Percentiles rank a stretch among this genome's conserved stretches.
These are phyloP conservation scores for Cephus cinctus DNA, from an alignment of 1,140 invertebrate genomes.

Conservation along the genomic window DNA sequence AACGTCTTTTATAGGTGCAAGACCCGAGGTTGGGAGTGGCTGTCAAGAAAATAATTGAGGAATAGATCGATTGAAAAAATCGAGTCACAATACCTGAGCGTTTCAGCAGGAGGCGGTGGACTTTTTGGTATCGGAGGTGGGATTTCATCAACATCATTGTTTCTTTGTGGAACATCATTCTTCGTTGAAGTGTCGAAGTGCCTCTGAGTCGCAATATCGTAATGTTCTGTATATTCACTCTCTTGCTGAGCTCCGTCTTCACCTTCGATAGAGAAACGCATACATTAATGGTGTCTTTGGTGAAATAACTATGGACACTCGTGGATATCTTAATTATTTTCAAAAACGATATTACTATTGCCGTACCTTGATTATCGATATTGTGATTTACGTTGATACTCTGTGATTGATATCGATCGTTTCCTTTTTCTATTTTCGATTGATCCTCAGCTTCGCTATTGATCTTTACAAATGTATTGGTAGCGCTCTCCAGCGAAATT, in stretches of 20 bases:
- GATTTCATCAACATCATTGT: slow-evolving; percentile 12
- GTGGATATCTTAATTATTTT: too few species aligned
- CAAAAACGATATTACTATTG: background rate
- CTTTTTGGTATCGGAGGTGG: slow-evolving; percentile 16
- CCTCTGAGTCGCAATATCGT: slow-evolving; percentile 59
- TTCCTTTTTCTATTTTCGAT: background rate
- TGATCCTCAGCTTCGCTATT: background rate
- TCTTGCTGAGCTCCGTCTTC: slow-evolving; percentile 58
- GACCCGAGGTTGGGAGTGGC: too few species aligned
- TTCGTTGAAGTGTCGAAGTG: slow-evolving; percentile 57
- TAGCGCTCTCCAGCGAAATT: background rate
- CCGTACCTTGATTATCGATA: background rate
- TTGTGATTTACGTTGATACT: background rate
- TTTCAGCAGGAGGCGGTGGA: slow-evolving; percentile 20
- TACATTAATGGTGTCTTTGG: background rate
- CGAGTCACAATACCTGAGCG: slow-evolving; percentile 21
- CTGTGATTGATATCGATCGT: background rate
- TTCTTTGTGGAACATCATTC: slow-evolving; percentile 14
- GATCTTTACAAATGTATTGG: background rate
- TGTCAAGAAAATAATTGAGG: too few species aligned
- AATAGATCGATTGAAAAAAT: too few species aligned
- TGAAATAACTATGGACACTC: background rate
- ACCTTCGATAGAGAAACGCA: slow-evolving; percentile 13
- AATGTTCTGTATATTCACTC: slow-evolving; percentile 64
- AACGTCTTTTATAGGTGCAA: background rate